Evolutionary conservation across 2,888 invertebrate species (phyloP).

Genomic region (Omphaloscelis lunosa): DNA sequence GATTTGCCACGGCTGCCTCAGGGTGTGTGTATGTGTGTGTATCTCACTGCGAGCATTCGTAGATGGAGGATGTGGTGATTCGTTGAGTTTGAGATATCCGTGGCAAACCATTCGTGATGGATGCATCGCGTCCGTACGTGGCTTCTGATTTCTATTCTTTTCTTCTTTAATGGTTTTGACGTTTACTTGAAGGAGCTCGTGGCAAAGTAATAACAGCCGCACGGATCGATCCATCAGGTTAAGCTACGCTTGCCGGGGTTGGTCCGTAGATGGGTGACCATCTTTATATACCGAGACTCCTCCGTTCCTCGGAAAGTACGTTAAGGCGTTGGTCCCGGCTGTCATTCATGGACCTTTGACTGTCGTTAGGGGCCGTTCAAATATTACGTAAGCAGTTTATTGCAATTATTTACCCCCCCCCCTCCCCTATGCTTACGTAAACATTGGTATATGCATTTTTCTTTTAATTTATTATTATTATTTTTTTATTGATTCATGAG

Average conservation of each 20-base stretch:
- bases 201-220: background rate
- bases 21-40: background rate
- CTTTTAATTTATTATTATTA: no score
- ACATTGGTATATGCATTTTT: no score
- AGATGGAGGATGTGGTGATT: background rate
- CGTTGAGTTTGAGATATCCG: background rate
- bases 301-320: background rate
- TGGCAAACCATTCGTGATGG: background rate
- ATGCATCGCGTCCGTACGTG: background rate
- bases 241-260: background rate
- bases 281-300: background rate
- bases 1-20: background rate
- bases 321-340: background rate
- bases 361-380: no score
- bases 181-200: background rate
- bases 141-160: background rate
- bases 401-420: no score
- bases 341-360: no score
- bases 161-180: background rate
- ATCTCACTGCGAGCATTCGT: background rate
- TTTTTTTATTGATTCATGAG: no score
- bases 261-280: background rate
- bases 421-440: no score
- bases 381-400: no score
- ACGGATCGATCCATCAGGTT: background rate